phyloP scores from a whole-genome alignment of 2,113 vertebrate genomes.

The Anseranas semipalmata region DNA sequence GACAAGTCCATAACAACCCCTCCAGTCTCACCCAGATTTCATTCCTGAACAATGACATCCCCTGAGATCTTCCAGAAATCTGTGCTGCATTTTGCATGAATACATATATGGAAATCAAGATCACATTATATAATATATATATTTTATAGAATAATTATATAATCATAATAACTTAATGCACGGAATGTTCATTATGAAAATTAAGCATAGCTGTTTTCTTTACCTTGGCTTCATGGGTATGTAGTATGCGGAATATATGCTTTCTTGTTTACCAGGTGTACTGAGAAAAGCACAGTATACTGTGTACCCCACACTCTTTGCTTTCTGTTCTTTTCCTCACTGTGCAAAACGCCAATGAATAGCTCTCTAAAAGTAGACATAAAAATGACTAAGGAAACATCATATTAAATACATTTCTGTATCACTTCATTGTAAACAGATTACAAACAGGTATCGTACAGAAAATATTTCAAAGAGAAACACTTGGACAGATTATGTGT shows the following conservation, averaged over 20 bases:
- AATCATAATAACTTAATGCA: neutral
- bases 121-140: neutral
- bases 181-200: neutral
- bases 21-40: neutral
- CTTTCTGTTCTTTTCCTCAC: neutral
- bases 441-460: neutral
- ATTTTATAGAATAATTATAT: neutral
- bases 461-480: neutral
- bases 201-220: neutral
- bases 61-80: neutral
- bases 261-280: neutral
- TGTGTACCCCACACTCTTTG: too few relatives aligned
- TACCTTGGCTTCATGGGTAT: neutral
- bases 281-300: neutral
- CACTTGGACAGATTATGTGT: neutral
- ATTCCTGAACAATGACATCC: neutral
- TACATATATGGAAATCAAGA: neutral
- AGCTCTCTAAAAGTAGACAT: neutral
- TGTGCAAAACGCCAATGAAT: neutral
- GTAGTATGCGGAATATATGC: neutral
- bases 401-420: neutral
- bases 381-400: neutral
- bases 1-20: fast-evolving
- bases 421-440: neutral
- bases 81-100: neutral